Percentiles rank a stretch among this genome's conserved stretches.
Evolutionary conservation across 2,888 invertebrate genomes (phyloP).

Genomic region (Esperia sulphurella): DNA sequence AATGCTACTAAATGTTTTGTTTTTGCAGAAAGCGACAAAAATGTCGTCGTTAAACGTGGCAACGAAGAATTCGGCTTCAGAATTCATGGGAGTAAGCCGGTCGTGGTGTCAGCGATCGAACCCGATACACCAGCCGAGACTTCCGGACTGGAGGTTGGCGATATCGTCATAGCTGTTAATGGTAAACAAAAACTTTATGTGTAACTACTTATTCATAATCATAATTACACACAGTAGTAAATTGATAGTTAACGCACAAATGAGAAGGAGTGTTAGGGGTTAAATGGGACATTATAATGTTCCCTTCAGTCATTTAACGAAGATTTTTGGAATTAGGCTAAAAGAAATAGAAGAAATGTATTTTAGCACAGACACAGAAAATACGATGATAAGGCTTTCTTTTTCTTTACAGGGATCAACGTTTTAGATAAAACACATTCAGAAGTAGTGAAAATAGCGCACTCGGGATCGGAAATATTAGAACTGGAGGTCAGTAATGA

Average conservation of each 20-base stretch:
- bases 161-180: constrained; percentile 95
- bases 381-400: background rate
- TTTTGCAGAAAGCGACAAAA: constrained; percentile 90
- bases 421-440: constrained; percentile 96
- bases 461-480: constrained; percentile 91
- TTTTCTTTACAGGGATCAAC: constrained; percentile 81
- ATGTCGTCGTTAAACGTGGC: constrained; percentile 89
- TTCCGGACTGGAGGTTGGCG: constrained; percentile 95
- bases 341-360: too few species aligned
- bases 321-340: too few species aligned
- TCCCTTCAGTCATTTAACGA: too few species aligned
- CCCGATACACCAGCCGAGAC: constrained; percentile 95
- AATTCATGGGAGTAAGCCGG: constrained; percentile 96
- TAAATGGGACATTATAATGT: too few species aligned
- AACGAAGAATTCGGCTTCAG: constrained; percentile 96
- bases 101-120: constrained; percentile 97
- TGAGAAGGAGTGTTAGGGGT: too few species aligned
- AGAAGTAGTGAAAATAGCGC: constrained; percentile 95
- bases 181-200: constrained; percentile 60
- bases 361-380: too few species aligned
- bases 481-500: constrained; percentile 86
- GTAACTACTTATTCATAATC: background rate
- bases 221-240: too few species aligned
- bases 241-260: too few species aligned
- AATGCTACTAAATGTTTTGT: too few species aligned